Evolutionary conservation across 2,797 vertebrate species (phyloP).

Genomic region (Philypnodon macrostomus): DNA sequence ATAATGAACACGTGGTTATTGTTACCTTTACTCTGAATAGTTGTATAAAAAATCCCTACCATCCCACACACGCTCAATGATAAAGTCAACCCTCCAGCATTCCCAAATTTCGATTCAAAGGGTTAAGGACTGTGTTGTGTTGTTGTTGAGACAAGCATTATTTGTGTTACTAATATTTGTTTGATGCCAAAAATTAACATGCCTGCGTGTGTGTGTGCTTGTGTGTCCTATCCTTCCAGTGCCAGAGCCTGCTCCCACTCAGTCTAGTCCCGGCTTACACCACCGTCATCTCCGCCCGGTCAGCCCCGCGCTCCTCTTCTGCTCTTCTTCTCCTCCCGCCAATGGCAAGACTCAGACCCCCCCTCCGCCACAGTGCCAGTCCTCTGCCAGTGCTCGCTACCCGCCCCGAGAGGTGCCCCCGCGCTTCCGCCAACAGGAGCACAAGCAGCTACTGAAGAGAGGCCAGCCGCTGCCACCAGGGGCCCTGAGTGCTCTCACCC

Average conservation of each 20-base stretch:
- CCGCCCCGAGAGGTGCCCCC: conserved; percentile 94
- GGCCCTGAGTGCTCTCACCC: conserved; percentile 68
- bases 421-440: conserved; percentile 96
- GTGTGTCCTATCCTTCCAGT: conserved; percentile 75
- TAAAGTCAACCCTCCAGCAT: too few relatives aligned
- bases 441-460: conserved; percentile 96
- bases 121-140: too few relatives aligned
- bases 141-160: conserved; percentile 3
- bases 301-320: conserved; percentile 85
- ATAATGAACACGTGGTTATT: too few relatives aligned
- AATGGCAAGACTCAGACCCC: conserved; percentile 74
- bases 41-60: too few relatives aligned
- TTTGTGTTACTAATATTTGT: conserved; percentile 30
- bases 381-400: conserved; percentile 86
- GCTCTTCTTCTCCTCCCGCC: conserved; percentile 83
- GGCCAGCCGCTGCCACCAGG: conserved; percentile 89
- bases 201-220: conserved; percentile 53
- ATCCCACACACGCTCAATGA: too few relatives aligned
- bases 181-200: conserved; percentile 46
- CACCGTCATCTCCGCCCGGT: conserved; percentile 74
- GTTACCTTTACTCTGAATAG: too few relatives aligned
- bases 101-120: too few relatives aligned
- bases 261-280: conserved; percentile 89
- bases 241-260: conserved; percentile 88
- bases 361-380: conserved; percentile 69